Base-by-base conservation (phyloP, 2,113 vertebrate genomes). In the Malaclemys terrapin region DNA sequence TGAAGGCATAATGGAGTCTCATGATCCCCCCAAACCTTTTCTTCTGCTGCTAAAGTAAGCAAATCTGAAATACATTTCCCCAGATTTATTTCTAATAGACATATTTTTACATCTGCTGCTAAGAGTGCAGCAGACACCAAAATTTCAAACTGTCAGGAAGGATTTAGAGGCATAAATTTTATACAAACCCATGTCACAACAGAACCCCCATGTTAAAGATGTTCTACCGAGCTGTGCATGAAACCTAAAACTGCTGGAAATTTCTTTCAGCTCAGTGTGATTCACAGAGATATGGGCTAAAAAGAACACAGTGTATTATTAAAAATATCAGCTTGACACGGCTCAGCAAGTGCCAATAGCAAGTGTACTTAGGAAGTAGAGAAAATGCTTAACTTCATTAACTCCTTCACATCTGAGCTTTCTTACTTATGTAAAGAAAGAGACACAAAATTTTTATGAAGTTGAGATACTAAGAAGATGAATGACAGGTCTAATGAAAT, bases 151-250 rank as follows among this genome's bases (percentile, higher is more conserved):
- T 95, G 97, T 95, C 95, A 92, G 24, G 31, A 90, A 93, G 90
- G 81, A 85, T 93, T 97, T 87, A 92, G 75, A 96, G 84, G 57
- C 59, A 85, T 85, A 52, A 49, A 56, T 94, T 96, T 96, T 97
- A 89, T 52, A 92, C 87, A 95, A 96, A 95, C 78, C 82, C 62
- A 12, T 85, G 93, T 88, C 87, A 72, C 84, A 89, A 93, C 87
- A 96, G 95, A 95, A 96, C 72, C 96, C 96, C 0, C 82, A 98
- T 98, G 98, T 96, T 97, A 97, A 85, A 97, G 94, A 96, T 93
- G 95, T 95, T 2, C 35, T n/a, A 85, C 49, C 93, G 95, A 54
- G 87, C 98, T 97, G 97, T 42, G 91, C 89, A 47, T 11, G 45
- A 88, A 96, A 84, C 82, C 96, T 90, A 52, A 85, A 91, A 96